Conservation (phyloP, 2,797 vertebrate species). For the Platalea minor region DNA sequence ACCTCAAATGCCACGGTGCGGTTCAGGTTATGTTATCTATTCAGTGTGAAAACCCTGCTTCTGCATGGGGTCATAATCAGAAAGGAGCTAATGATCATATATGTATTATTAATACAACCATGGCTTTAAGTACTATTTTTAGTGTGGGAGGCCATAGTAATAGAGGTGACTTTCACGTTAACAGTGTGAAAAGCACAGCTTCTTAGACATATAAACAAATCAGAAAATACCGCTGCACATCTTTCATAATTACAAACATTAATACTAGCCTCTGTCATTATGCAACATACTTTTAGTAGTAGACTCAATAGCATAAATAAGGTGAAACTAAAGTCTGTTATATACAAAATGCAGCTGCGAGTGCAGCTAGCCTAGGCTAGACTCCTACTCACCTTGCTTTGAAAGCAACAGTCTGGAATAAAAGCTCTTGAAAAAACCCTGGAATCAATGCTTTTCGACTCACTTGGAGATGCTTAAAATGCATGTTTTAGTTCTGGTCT, state of each 20-base stretch:
- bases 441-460: neutral
- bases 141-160: neutral
- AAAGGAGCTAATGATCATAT: neutral
- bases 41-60: neutral
- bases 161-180: neutral
- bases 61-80: neutral
- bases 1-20: fast-evolving
- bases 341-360: neutral
- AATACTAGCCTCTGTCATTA: neutral
- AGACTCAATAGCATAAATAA: neutral
- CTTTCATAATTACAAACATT: neutral
- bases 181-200: neutral
- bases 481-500: neutral
- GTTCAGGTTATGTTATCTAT: neutral
- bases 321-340: neutral
- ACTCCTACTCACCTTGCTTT: neutral
- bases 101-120: neutral
- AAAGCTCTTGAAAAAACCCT: neutral
- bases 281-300: neutral
- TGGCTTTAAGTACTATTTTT: neutral
- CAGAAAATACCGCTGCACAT: neutral
- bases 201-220: neutral
- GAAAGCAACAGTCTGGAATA: neutral
- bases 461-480: neutral
- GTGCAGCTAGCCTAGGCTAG: neutral